Evolutionary conservation across 1,140 invertebrate species (phyloP), one percentile per base, ranked within the genome.

Genomic region (Orchesella cincta): DNA sequence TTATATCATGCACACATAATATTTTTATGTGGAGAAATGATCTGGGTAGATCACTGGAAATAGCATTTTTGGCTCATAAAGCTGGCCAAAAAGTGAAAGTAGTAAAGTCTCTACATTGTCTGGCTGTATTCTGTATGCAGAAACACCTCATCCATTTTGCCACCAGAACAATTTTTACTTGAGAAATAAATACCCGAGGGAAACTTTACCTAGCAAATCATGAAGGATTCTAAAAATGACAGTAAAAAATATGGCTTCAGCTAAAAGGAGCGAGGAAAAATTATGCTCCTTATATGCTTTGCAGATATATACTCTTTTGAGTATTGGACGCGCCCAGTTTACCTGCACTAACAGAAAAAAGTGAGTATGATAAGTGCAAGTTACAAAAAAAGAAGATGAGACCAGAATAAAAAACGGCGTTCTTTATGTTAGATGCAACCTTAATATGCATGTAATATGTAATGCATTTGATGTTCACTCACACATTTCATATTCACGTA

Each of bases 171-270:
- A 57, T 57, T 57, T 57, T 26, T 26, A 57, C 52, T 14, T 26
- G 52, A n/a, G 23, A 57, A 57, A 57, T 57, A 23, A 57, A 57
- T 8, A 23, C 52, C 52, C 52, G 5, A 14, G 52, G 52, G 52
- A 57, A 57, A 57, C 52, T 57, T 57, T 57, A 18, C 52, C 14
- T 5, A 57, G 52, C 52, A 57, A 57, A 57, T 57, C 52, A 57
- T 57, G 14, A 26, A 57, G 52, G 52, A 57, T 57, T 71, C 29
- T 5, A 71, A 71, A 71, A 8, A 64, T 64, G 57, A 71, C 29
- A 36, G 26, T 31, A 71, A 71, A 71, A 71, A 29, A 26, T 64
- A 64, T 64, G 39, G 18, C 5, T 46, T 8, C 5, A 46, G 39
- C 39, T 46, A 46, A 46, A 46, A 46, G 39, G 5, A 46, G 39